Base-by-base conservation (phyloP, 2,113 vertebrate genomes). In the Platycercus adscitus region DNA sequence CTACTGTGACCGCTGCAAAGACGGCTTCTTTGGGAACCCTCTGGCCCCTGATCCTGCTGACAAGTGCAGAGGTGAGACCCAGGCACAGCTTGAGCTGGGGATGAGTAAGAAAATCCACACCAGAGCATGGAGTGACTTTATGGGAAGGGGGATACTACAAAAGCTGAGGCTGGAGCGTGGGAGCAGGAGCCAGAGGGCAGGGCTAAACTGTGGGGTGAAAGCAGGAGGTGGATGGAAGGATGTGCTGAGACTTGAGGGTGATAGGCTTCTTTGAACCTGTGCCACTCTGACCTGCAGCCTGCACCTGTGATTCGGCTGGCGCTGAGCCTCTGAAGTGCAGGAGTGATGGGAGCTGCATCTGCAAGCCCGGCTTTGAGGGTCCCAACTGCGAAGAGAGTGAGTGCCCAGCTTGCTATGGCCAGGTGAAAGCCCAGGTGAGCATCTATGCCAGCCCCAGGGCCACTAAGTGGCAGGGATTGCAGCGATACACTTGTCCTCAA, bases 1-100 rank as follows among this genome's bases (percentile, higher is more conserved):
- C 96, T 97, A 98, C 97, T 99, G 99, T 0, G 98, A 99, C 93
- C 98, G 98, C 94, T 99, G 99, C 98, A 98, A 97, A 71, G 98
- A 98, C 0, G 99, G 99, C 39, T 99, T 98, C 98, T 99, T 98
- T 0, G 99, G 99, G 78, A 98, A 99, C 81, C 98, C 99, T 1
- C 87, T 99, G 91, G 98, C 98, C n/a, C 1, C 97, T 1, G 96
- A 98, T 77, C 98, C 98, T 9, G 33, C 82, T 0, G 17, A 98
- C 58, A 98, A 98, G 86, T 99, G 99, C 98, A 95, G 46, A 97
- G 98, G 99, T 99, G 60, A 70, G 95, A 65, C 2, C 9, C 1
- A 1, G 53, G 18, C 3, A 4, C 9, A 16, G 10, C 39, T 13
- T 35, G 47, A 66, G 37, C 63, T 70, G 52, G 13, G 37, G 7